Evolutionary conservation across 1,140 invertebrate genomes (phyloP).

Genomic region (Ptiloglossa arizonensis): DNA sequence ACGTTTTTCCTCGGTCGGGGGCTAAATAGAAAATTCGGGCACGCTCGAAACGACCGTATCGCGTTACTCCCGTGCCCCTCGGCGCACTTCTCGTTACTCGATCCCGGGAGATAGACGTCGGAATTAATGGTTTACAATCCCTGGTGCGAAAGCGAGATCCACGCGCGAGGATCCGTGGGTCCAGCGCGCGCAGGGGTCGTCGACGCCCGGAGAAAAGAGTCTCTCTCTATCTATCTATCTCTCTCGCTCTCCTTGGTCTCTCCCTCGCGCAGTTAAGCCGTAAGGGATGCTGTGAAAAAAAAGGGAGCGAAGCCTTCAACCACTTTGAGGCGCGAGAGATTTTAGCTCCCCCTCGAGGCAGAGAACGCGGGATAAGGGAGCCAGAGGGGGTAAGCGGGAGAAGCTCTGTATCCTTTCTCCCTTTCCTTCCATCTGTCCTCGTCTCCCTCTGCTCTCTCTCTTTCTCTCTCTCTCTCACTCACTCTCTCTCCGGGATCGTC

Average conservation of each 20-base stretch:
- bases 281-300: constrained; percentile 81
- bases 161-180: constrained; percentile 74
- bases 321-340: constrained; percentile 82
- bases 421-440: constrained; percentile 55
- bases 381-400: no score
- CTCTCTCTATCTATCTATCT: no score
- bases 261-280: constrained; percentile 74
- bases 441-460: constrained; percentile 37
- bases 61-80: constrained; percentile 10
- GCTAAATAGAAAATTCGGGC: constrained; percentile 47
- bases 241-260: constrained; percentile 47
- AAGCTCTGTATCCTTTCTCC: constrained; percentile 63
- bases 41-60: constrained; percentile 15
- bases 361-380: no score
- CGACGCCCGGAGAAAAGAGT: constrained; percentile 58
- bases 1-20: constrained; percentile 16
- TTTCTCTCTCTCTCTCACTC: constrained; percentile 52
- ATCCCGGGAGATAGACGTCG: constrained; percentile 73
- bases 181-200: constrained; percentile 64
- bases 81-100: constrained; percentile 8
- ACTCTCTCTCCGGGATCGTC: constrained; percentile 71
- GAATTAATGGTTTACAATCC: constrained; percentile 81
- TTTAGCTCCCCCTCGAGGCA: constrained; percentile 77
- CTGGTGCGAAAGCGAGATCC: constrained; percentile 78
- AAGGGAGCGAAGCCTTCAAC: constrained; percentile 80